Evolutionary conservation across 2,888 invertebrate species (phyloP), one percentile per base, ranked within the genome.

Genomic region (Sinopyrophorus schimmeli): DNA sequence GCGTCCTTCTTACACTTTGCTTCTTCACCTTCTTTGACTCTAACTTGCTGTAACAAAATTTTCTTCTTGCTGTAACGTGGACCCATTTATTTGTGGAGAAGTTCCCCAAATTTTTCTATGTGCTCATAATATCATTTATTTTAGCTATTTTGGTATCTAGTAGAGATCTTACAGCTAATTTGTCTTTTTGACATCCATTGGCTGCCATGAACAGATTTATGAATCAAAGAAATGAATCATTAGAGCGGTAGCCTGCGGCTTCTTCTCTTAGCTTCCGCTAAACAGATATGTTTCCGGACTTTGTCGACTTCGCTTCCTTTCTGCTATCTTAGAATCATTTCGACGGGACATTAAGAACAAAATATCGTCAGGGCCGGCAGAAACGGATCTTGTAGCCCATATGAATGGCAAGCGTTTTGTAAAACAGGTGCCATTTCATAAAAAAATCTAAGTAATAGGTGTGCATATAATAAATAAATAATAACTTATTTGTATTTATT

Each of bases 151-250:
- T 20, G 15, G 37, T 46, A 44, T 44, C 48, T 48, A 41, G n/a
- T n/a, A n/a, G 34, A 46, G 48, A 34, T 39, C 23, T 47, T 12
- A 4, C 21, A 39, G 48, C 48, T 54, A 55, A 56, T 56, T 56
- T 51, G 52, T 56, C 47, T 57, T 56, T 54, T 53, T 53, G 59
- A 58, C 57, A 53, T 54, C 53, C 32, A 58, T 61, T 58, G 62
- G 62, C 61, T 67, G 65, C 61, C 65, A 55, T 48, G 48, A 58
- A 49, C 61, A 63, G 65, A 68, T 67, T 67, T 66, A 68, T 65
- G 63, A 65, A 57, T 57, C 59, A 54, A 55, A 65, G 63, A 67
- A 66, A 49, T 66, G 62, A 68, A 65, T 65, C 66, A 68, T 67
- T 66, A 66, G 64, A 61, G 59, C 54, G 62, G 55, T 58, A 57